Conservation (phyloP, 2,888 invertebrate genomes). For the Rhagonycha lutea region DNA sequence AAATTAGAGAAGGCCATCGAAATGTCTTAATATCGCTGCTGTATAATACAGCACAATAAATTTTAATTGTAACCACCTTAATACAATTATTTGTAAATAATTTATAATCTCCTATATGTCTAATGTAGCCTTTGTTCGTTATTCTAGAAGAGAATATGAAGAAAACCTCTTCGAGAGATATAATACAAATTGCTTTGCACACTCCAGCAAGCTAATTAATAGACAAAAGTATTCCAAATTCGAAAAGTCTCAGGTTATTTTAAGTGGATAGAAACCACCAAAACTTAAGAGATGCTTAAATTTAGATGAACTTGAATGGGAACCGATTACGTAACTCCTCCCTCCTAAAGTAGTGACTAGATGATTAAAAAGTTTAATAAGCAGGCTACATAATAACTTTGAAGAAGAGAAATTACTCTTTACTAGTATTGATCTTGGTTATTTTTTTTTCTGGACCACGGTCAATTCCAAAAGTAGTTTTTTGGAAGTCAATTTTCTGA, state of each 20-base stretch:
- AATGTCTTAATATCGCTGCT: conserved; percentile 11
- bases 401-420: no score
- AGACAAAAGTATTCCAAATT: background rate
- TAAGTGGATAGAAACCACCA: background rate
- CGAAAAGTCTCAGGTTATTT: background rate
- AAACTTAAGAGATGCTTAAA: background rate
- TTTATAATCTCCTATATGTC: background rate
- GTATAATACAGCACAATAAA: conserved; percentile 8
- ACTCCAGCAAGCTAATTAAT: background rate
- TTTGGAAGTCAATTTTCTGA: no score
- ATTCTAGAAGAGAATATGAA: background rate
- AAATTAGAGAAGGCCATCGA: conserved; percentile 19
- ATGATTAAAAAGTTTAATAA: no score
- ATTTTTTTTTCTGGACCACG: no score
- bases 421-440: no score
- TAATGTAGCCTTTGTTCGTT: background rate
- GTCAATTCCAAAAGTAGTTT: no score
- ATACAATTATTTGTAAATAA: background rate
- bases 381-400: no score
- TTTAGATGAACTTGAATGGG: background rate
- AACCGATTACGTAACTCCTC: background rate
- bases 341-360: no score
- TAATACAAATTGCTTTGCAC: background rate
- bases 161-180: background rate
- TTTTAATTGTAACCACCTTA: conserved; percentile 12